These are phyloP conservation scores for Lacanobia oleracea DNA, from an alignment of 2,888 invertebrate species.

Conservation along the genomic window DNA sequence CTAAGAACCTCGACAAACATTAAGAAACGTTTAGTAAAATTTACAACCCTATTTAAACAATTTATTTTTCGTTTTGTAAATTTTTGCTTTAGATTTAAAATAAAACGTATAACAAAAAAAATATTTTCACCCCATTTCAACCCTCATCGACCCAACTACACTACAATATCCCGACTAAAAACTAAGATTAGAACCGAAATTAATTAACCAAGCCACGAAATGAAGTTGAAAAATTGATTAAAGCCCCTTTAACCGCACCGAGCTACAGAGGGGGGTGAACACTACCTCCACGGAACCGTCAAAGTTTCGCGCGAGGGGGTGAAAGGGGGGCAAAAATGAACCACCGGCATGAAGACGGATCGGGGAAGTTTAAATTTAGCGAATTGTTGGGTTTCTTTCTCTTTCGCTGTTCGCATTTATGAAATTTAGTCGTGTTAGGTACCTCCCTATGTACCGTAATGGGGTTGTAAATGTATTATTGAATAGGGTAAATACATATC, in stretches of 20 bases:
- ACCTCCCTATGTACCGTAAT: background rate
- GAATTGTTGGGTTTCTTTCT: slow-evolving; percentile 67
- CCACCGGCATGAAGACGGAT: slow-evolving; percentile 78
- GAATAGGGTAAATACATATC: no score
- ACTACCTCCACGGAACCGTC: slow-evolving; percentile 78
- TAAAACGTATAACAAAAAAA: no score
- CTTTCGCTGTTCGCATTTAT: slow-evolving; percentile 31
- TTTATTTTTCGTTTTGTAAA: no score
- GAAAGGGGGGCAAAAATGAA: slow-evolving; percentile 77
- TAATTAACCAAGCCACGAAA: slow-evolving; percentile 78
- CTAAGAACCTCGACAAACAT: no score
- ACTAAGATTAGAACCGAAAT: slow-evolving; percentile 68
- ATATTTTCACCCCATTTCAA: background rate
- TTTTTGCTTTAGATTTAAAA: no score
- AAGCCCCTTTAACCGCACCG: slow-evolving; percentile 79
- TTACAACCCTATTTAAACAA: no score
- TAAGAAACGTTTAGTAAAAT: no score
- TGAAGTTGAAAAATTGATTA: slow-evolving; percentile 88
- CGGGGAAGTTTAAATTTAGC: slow-evolving; percentile 80
- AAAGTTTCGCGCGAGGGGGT: slow-evolving; percentile 78
- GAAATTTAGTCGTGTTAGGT: slow-evolving; percentile 14
- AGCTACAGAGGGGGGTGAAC: slow-evolving; percentile 72
- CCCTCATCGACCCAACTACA: background rate
- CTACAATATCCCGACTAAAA: slow-evolving; percentile 55
- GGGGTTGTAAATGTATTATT: background rate